phyloP scores from a whole-genome alignment of 53 echinoderm and acorn worm genomes.

The Crossaster papposus region DNA sequence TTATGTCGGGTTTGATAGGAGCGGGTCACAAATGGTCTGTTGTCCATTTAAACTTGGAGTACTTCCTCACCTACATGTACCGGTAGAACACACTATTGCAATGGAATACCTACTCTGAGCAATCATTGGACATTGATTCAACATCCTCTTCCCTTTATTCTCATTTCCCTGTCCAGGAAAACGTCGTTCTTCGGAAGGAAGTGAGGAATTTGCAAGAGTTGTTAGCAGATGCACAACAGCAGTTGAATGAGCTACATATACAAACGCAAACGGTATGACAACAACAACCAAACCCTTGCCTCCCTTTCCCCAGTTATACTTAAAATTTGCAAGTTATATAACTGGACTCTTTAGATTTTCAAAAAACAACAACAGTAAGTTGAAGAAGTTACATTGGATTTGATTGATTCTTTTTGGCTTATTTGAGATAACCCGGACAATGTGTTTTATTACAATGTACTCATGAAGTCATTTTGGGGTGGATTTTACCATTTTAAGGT shows the following conservation, averaged over 20 bases:
- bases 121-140: not conserved
- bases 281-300: not conserved
- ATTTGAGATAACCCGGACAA: no score
- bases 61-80: no score
- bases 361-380: no score
- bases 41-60: no score
- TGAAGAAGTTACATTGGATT: no score
- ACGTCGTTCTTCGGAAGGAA: slow-evolving; percentile 62
- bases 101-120: not conserved
- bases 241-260: slow-evolving; percentile 35
- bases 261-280: slow-evolving; percentile 6
- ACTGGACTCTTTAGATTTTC: no score
- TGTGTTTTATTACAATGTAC: no score
- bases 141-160: not conserved
- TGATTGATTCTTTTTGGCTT: no score
- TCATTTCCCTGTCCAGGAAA: slow-evolving; percentile 46
- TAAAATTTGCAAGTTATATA: not conserved
- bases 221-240: slow-evolving; percentile 47
- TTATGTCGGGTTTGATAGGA: no score
- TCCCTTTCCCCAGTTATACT: not conserved
- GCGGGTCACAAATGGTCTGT: no score
- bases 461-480: no score
- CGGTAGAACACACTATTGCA: not conserved
- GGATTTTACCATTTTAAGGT: no score
- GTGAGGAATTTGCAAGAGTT: slow-evolving; percentile 61